phyloP scores from a whole-genome alignment of 2,888 invertebrate species.

The Xylophagus ater region DNA sequence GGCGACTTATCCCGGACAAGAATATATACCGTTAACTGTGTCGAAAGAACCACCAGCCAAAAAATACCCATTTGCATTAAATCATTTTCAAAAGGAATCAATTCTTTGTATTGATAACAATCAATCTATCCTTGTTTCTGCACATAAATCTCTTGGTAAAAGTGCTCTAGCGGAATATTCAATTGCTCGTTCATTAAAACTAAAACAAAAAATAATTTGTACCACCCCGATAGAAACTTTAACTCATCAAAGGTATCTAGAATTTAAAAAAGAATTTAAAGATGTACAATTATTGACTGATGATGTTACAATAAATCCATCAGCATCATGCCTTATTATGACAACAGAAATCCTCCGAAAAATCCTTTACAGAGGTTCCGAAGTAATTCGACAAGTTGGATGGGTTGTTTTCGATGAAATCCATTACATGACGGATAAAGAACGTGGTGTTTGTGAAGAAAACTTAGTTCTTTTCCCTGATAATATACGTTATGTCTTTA shows the following conservation, averaged over 20 bases:
- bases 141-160: constrained; percentile 99
- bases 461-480: constrained; percentile 93
- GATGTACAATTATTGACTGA: constrained; percentile 98
- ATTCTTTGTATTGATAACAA: constrained; percentile 94
- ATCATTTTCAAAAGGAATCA: constrained; percentile 97
- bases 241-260: constrained; percentile 98
- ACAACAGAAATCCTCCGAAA: constrained; percentile 99
- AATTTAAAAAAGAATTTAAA: constrained; percentile 92
- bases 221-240: constrained; percentile 99
- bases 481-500: constrained; percentile 95
- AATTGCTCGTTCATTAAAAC: constrained; percentile 84
- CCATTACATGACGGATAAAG: constrained; percentile 99
- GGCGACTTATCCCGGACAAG: constrained; percentile 79
- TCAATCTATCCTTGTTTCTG: constrained; percentile 96
- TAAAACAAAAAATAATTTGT: constrained; percentile 96
- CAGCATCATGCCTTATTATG: constrained; percentile 97
- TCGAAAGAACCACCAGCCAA: constrained; percentile 66
- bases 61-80: constrained; percentile 86
- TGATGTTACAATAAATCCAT: constrained; percentile 98
- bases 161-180: constrained; percentile 98
- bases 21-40: constrained; percentile 54
- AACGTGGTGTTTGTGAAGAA: constrained; percentile 96
- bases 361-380: constrained; percentile 97
- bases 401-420: constrained; percentile 99
- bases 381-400: constrained; percentile 97